These are phyloP conservation scores for Cyclura pinguis DNA, from an alignment of 2,797 vertebrate species.

Conservation along the genomic window DNA sequence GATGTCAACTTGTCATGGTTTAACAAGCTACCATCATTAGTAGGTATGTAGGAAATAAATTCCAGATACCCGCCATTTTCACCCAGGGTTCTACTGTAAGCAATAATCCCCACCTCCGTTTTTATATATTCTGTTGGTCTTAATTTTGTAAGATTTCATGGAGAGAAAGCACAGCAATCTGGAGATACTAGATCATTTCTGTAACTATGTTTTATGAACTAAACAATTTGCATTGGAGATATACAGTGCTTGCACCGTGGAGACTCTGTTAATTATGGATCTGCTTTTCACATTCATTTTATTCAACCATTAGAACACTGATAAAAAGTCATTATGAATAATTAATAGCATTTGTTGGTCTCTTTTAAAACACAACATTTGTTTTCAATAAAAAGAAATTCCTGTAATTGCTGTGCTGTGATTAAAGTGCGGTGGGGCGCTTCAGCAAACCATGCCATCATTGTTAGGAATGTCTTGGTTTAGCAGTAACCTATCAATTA, in stretches of 20 bases:
- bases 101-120: background rate
- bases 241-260: background rate
- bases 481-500: conserved; percentile 16
- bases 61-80: background rate
- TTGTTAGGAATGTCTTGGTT: conserved; percentile 7
- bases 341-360: conserved; percentile 28
- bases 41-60: background rate
- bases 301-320: conserved; percentile 27
- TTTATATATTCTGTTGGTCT: background rate
- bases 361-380: conserved; percentile 13
- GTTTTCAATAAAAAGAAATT: conserved; percentile 24
- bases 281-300: conserved; percentile 29
- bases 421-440: conserved; percentile 11
- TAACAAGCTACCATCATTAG: background rate
- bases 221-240: conserved; percentile 15
- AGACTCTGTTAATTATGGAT: conserved; percentile 24
- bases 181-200: background rate
- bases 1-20: background rate
- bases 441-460: background rate
- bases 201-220: background rate
- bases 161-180: background rate
- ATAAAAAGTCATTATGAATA: conserved; percentile 35
- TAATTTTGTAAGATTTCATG: conserved; percentile 9
- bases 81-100: background rate
- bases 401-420: conserved; percentile 1